These are phyloP conservation scores for Lophius americanus DNA, from an alignment of 2,797 vertebrate species.

Conservation along the genomic window DNA sequence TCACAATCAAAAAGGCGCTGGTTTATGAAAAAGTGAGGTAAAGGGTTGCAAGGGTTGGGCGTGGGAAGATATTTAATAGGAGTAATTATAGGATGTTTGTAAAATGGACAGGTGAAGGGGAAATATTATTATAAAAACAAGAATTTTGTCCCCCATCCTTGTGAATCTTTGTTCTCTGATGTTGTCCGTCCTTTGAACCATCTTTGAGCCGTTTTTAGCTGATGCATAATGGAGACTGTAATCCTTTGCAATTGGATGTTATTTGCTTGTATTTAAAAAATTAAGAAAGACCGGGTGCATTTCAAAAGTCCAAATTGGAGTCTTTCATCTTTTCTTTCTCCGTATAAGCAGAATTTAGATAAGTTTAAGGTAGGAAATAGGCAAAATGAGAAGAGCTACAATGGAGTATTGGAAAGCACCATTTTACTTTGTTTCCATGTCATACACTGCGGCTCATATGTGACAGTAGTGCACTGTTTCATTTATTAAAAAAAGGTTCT, in stretches of 20 bases:
- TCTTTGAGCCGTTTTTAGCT: slow-evolving; percentile 78
- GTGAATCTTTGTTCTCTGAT: slow-evolving; percentile 82
- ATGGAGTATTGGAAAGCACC: slow-evolving; percentile 50
- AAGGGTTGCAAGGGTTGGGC: slow-evolving; percentile 40
- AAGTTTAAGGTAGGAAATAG: slow-evolving; percentile 35
- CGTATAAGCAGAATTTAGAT: slow-evolving; percentile 32
- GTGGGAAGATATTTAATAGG: slow-evolving; percentile 44
- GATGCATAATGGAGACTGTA: slow-evolving; percentile 68
- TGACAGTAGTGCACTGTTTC: slow-evolving; percentile 77
- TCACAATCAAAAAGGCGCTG: slow-evolving; percentile 70
- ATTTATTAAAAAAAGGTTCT: slow-evolving; percentile 64
- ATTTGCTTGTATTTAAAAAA: slow-evolving; percentile 56
- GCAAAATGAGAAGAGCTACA: slow-evolving; percentile 17
- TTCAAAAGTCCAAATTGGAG: slow-evolving; percentile 51
- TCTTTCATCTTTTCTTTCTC: slow-evolving; percentile 41
- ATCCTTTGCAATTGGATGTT: slow-evolving; percentile 62
- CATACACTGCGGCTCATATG: slow-evolving; percentile 73
- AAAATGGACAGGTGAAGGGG: slow-evolving; percentile 36
- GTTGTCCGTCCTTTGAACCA: slow-evolving; percentile 75
- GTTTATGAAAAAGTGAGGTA: slow-evolving; percentile 43
- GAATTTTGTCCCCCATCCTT: slow-evolving; percentile 79
- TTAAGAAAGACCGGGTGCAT: slow-evolving; percentile 41
- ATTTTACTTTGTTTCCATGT: slow-evolving; percentile 61
- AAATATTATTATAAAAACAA: slow-evolving; percentile 47
- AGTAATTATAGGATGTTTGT: slow-evolving; percentile 65